Base-by-base conservation (phyloP, 2,888 invertebrate species). In the Branchinecta sandiegonensis region DNA sequence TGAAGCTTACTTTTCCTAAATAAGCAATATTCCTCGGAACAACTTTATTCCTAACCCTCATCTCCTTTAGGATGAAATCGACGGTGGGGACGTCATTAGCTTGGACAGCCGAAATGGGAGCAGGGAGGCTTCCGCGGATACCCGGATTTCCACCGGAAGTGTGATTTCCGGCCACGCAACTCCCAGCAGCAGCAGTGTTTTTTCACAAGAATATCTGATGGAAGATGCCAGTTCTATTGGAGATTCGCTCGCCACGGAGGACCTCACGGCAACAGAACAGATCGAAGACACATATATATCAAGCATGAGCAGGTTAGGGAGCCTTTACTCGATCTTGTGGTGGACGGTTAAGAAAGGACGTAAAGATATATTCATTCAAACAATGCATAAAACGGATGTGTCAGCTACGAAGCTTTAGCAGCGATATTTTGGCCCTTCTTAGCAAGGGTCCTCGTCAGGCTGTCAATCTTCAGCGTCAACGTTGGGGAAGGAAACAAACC, bases 261-360 rank as follows among this genome's bases (percentile, higher is more conserved):
- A 56, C 17, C 56, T 56, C 10, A 56, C 56, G 8, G 17, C 8
- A 14, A 9, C 56, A 17, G 56, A 56, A 56, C 56, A 56, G 17
- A 56, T 56, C 9, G 56, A 56, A 56, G 56, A 56, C 9, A 56
- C 56, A 8, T 56, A 56, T 56, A 56, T 56, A n/a, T 17, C 17
- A n/a, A 56, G 56, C 17, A 56, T 56, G 56, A 56, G 56, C 17
- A 56, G 56, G 56, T 56, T 56, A 56, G 56, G n/a, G 37, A 37
- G 37, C 37, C 37, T 37, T 37, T 37, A 37, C 37, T 37, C 37
- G 5, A 37, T 37, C 37, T 37, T 37, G 37, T 37, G 37, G 37
- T 37, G 37, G 6, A 37, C 37, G 6, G 5, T 4, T 37, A 2
- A 37, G 37, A 37, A 37, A 37, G 4, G 37, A 37, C 37, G 4